These are phyloP conservation scores for Netelia melanura DNA, from an alignment of 2,888 invertebrate genomes.

Conservation along the genomic window DNA sequence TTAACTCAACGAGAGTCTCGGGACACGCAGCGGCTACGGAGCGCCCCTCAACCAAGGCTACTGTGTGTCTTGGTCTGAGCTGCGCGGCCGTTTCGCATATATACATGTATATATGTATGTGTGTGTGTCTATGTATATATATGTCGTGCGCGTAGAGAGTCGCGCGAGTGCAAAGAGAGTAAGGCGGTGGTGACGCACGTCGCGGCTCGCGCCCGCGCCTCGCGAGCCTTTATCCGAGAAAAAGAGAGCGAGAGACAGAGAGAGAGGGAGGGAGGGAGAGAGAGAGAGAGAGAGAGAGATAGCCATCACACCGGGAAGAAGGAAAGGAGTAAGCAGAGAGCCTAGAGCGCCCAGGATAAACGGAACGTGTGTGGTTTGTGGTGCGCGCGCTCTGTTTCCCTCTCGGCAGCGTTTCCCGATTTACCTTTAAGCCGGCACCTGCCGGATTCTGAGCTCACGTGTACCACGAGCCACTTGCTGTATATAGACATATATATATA, in stretches of 20 bases:
- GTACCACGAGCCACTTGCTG: not conserved
- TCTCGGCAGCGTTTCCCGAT: constrained; percentile 26
- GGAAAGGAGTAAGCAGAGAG: constrained; percentile 19
- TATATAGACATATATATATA: not conserved
- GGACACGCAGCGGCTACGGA: constrained; percentile 9
- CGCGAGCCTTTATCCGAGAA: constrained; percentile 5
- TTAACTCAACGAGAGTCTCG: constrained; percentile 54
- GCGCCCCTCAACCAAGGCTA: constrained; percentile 13
- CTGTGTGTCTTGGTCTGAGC: constrained; percentile 45
- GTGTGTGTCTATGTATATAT: not conserved
- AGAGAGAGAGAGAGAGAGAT: not conserved
- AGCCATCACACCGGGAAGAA: constrained; percentile 12
- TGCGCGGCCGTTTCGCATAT: constrained; percentile 23
- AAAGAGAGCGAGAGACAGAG: not conserved
- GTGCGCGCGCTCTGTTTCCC: constrained; percentile 3
- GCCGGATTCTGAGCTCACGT: constrained; percentile 44
- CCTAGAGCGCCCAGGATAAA: constrained; percentile 13
- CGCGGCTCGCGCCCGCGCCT: constrained; percentile 7
- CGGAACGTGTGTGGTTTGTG: not conserved
- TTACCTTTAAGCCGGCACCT: constrained; percentile 17
- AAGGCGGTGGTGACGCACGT: constrained; percentile 17
- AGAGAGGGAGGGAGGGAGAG: not conserved
- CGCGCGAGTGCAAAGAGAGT: not conserved
- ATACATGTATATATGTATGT: not conserved
- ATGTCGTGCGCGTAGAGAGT: too few relatives aligned